Percentiles rank a stretch among this genome's conserved stretches.
Evolutionary conservation across 2,113 vertebrate genomes (phyloP).

Genomic region (Anguilla japonica): DNA sequence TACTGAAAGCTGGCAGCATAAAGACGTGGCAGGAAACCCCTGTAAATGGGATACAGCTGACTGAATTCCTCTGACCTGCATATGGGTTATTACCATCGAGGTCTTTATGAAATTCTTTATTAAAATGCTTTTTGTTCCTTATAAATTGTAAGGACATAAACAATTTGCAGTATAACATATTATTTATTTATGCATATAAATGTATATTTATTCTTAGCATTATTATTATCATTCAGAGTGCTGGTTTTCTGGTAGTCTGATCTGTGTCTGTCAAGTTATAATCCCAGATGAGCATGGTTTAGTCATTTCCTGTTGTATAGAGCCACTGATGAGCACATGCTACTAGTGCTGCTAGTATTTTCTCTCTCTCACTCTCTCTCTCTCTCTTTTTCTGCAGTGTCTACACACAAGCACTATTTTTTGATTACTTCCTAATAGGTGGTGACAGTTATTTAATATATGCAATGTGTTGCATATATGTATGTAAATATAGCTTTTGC

Average conservation of each 20-base stretch:
- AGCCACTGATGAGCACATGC: not conserved
- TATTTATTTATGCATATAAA: not conserved
- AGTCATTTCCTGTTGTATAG: not conserved
- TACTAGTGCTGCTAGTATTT: not conserved
- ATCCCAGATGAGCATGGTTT: not conserved
- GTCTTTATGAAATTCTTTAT: constrained; percentile 61
- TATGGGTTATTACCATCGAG: constrained; percentile 63
- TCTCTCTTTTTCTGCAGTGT: not conserved
- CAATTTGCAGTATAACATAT: not conserved
- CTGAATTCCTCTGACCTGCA: constrained; percentile 70
- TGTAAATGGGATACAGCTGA: constrained; percentile 68
- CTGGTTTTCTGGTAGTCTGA: not conserved
- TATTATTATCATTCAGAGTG: not conserved
- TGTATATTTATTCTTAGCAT: not conserved
- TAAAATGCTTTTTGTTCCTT: constrained; percentile 51
- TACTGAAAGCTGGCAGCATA: constrained; percentile 72
- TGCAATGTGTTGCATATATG: not conserved
- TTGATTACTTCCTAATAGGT: not conserved
- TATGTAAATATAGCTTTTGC: not conserved
- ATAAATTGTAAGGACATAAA: constrained; percentile 49
- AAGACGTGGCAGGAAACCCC: constrained; percentile 71
- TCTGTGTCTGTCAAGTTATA: not conserved
- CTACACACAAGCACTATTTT: not conserved
- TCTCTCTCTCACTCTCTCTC: not conserved
- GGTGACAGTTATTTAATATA: no score